Evolutionary conservation across 2,113 vertebrate genomes (phyloP), one percentile per base, ranked within the genome.

Genomic region (Piaya cayana): DNA sequence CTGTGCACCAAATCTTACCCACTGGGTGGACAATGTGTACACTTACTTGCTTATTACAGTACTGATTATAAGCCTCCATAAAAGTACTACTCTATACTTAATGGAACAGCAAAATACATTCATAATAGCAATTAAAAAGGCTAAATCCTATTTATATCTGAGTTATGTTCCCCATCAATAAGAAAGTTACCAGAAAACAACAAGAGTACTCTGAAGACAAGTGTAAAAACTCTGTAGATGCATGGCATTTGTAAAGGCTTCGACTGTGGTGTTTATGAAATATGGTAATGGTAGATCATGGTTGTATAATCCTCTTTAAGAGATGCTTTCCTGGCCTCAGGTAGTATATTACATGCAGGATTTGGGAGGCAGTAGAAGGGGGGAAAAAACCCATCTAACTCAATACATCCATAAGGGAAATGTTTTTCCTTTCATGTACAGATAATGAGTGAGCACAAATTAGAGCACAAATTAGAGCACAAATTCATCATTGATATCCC

Each of bases 181-280:
- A 88, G 60, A 83, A 39, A 91, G 63, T 53, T 79, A 25, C 20
- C 74, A 95, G 53, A 83, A 96, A 90, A 39, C 21, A 81, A 20
- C 19, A 50, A 21, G 67, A 43, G 16, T 52, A 71, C 42, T 60
- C 47, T 92, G 45, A 49, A 79, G 53, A 91, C 6, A 62, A 93
- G 69, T 74, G 45, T 74, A 81, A 87, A 43, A 78, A 50, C 68
- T 75, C 45, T 76, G 29, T 34, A 42, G 68, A 19, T 71, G 4
- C 47, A 56, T 93, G 78, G 52, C 29, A 92, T 67, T 93, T 86
- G 19, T 83, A 91, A 92, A 91, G 30, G 49, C 30, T 93, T 86
- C 95, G 69, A 39, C 18, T 62, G 45, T 64, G 75, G 58, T 55
- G 43, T 75, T 95, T 90, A 79, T 80, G 76, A 95, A 88, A 27